Evolutionary conservation across 2,113 vertebrate species (phyloP).

Genomic region (Brienomyrus brachyistius): DNA sequence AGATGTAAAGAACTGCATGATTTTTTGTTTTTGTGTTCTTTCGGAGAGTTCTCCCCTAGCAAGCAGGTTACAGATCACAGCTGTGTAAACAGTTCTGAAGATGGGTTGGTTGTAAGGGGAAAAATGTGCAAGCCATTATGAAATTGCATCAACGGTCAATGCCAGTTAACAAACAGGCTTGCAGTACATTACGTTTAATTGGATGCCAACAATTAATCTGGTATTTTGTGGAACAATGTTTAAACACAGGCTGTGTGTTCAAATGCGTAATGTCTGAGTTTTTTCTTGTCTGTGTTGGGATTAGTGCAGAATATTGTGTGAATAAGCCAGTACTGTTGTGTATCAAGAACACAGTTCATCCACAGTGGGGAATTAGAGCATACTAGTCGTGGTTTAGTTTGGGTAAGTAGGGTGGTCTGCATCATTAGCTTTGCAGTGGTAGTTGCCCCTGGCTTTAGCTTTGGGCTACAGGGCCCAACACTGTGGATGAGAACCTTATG

Average conservation of each 20-base stretch:
- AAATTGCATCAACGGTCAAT: background rate
- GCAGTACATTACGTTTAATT: background rate
- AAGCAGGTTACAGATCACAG: background rate
- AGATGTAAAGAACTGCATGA: background rate
- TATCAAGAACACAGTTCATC: constrained; percentile 11
- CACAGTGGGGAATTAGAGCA: background rate
- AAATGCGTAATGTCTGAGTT: constrained; percentile 1
- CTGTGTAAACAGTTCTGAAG: constrained; percentile 6
- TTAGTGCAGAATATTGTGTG: constrained; percentile 35
- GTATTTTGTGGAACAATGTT: background rate
- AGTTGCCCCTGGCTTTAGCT: background rate
- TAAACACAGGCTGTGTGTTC: background rate
- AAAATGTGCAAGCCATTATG: background rate
- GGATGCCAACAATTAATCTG: background rate
- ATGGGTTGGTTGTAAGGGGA: background rate
- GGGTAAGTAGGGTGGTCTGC: background rate
- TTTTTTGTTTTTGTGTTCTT: constrained; percentile 29
- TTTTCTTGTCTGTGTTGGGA: constrained; percentile 22
- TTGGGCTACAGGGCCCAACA: background rate
- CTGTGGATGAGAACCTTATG: background rate
- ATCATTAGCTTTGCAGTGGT: background rate
- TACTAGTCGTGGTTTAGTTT: background rate
- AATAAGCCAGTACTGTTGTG: constrained; percentile 22
- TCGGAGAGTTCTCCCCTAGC: background rate
- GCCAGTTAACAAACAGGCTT: background rate